Evolutionary conservation across 2,797 vertebrate species (phyloP), one percentile per base, ranked within the genome.

Genomic region (Periparus ater): DNA sequence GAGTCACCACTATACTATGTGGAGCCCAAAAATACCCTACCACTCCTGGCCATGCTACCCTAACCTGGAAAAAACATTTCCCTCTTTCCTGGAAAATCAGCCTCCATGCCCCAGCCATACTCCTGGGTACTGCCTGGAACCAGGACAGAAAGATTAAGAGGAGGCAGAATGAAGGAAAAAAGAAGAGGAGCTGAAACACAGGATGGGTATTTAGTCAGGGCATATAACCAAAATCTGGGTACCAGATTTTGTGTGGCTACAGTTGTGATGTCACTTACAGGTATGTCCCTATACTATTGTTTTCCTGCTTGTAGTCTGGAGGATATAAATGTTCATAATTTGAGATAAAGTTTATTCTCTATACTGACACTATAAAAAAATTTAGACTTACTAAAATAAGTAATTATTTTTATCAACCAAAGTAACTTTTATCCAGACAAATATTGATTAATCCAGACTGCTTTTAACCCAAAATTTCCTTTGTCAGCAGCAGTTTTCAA

Each of bases 341-440:
- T 81, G 42, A 61, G 29, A 6, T 62, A 38, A 84, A 63, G 3
- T 34, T 75, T 36, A 13, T 53, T 27, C 16, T 30, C 13, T 48
- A 9, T 48, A 17, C 4, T 57, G 58, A 17, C 4, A 45, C 12
- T 68, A 48, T 19, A 60, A 65, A 71, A 75, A 9, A 11, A 25
- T 45, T 60, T 42, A 48, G 9, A 79, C 3, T 68, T 85, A 32
- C 4, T 11, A 61, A 85, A 82, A 30, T 3, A 74, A 55, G 4
- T 22, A 1, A 15, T 74, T 50, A 2, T 17, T n/a, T 36, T 15
- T 13, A 54, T 14, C 12, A 19, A 6, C 1, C 5, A 10, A 40
- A 72, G 2, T 34, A 2, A 63, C 57, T 94, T 71, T 89, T 67
- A 44, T 63, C 17, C 18, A 58, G 40, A 61, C 16, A 94, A 50